Conservation (phyloP, 2,797 vertebrate species). For the Otolemur crassicaudatus region DNA sequence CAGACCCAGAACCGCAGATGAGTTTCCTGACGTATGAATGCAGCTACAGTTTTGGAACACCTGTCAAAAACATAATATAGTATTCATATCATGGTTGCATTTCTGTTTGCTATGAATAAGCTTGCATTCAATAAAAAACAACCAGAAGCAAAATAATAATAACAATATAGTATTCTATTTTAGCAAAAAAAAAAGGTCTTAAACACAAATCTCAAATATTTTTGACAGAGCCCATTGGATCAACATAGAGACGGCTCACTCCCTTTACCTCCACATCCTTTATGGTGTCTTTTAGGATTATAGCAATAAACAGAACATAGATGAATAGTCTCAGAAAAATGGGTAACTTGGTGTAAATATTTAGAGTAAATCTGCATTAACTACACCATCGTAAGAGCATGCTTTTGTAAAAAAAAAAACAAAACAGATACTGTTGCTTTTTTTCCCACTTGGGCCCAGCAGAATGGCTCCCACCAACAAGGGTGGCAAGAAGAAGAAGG, state of each 20-base stretch:
- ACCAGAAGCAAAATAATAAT: neutral
- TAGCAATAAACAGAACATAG: neutral
- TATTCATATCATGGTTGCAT: conserved; percentile 34
- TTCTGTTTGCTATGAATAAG: conserved; percentile 51
- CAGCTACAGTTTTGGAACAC: conserved; percentile 96
- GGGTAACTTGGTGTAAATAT: neutral
- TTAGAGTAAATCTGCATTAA: neutral
- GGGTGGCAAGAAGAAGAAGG: too few species aligned
- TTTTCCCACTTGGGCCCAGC: too few species aligned
- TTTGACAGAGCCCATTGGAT: neutral
- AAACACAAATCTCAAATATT: neutral
- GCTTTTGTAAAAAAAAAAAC: neutral
- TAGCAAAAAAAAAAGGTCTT: neutral
- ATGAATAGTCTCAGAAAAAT: neutral
- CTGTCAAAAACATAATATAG: conserved; percentile 83
- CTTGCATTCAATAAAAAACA: conserved; percentile 83
- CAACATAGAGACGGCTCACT: neutral
- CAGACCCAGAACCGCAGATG: conserved; percentile 91
- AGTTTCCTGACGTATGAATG: conserved; percentile 89
- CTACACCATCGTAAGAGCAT: neutral
- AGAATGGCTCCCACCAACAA: too few species aligned
- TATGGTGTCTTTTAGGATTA: neutral
- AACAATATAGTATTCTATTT: neutral
- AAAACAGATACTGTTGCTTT: too few species aligned
- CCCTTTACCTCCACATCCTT: neutral